phyloP scores from a whole-genome alignment of 2,888 invertebrate genomes.

The Cinara cedri region DNA sequence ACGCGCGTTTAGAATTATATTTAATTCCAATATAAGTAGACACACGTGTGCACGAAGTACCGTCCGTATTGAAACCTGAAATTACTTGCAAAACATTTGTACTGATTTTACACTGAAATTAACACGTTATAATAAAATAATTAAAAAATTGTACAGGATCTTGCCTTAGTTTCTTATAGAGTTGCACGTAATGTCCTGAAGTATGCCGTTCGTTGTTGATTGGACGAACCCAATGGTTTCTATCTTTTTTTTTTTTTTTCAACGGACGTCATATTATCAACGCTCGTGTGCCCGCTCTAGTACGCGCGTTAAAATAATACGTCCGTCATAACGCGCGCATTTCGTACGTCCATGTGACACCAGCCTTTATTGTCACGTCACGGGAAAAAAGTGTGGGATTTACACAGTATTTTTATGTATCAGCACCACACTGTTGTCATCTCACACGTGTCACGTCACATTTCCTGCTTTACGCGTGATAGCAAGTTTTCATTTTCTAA shows the following conservation, averaged over 20 bases:
- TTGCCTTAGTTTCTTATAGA: conserved; percentile 32
- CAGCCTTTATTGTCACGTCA: too few relatives aligned
- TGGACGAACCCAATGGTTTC: conserved; percentile 41
- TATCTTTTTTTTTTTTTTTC: conserved; percentile 23
- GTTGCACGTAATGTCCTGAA: conserved; percentile 33
- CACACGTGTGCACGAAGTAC: too few relatives aligned
- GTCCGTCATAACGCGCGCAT: conserved; percentile 3
- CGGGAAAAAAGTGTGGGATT: too few relatives aligned
- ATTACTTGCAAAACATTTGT: too few relatives aligned
- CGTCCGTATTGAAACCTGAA: too few relatives aligned
- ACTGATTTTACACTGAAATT: too few relatives aligned
- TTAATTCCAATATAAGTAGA: too few relatives aligned
- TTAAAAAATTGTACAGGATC: conserved; percentile 37
- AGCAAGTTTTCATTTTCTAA: not conserved
- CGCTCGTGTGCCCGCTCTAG: conserved; percentile 22
- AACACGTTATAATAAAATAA: too few relatives aligned
- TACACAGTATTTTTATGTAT: not conserved
- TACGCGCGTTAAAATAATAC: conserved; percentile 35
- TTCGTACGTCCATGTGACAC: conserved; percentile 9
- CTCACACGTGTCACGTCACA: too few relatives aligned
- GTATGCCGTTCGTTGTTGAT: conserved; percentile 40
- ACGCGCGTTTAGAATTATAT: too few relatives aligned
- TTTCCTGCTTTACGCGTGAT: not conserved
- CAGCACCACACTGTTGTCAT: not conserved
- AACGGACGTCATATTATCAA: conserved; percentile 36